Evolutionary conservation across 1,140 invertebrate genomes (phyloP), one percentile per base, ranked within the genome.

Genomic region (Harlomillsia oculata): DNA sequence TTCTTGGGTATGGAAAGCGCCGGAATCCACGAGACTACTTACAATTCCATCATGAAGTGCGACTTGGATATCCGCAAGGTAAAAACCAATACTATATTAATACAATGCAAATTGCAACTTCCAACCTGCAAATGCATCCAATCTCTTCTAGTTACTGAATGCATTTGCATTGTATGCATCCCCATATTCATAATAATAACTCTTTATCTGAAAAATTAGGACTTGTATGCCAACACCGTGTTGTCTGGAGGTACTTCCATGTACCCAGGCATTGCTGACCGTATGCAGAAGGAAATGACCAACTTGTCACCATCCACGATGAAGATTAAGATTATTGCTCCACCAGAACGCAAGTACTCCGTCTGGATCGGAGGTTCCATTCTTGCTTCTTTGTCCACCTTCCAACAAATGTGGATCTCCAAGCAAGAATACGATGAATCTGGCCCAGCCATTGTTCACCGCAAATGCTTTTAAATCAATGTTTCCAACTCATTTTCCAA

Each of bases 191-290:
- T n/a, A n/a, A n/a, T n/a, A n/a, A n/a, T n/a, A n/a, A n/a, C n/a
- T n/a, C n/a, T n/a, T n/a, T n/a, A n/a, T n/a, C n/a, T n/a, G 87
- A 34, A 76, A 34, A n/a, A 34, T 8, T 89, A 89, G 80, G 90
- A 94, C 76, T 76, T 94, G 75, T 95, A 94, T 74, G 89, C 90
- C 75, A 95, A 95, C 80, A 93, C 88, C 62, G 91, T 95, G 59
- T 80, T 95, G 67, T 95, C 91, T 60, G 91, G 92, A 70, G 92
- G 92, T 75, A 93, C 91, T 77, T 94, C 89, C 74, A 95, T 95
- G 91, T 95, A 90, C 75, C 91, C 91, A 50, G 89, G 88, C 75
- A 85, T 87, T 67, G 84, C 82, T 53, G 82, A 87, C 66, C 75
- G 86, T 51, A 82, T 89, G 76, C 79, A 82, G 62, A 81, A 84